phyloP scores from a whole-genome alignment of 2,113 vertebrate genomes.

The Neomonachus schauinslandi region DNA sequence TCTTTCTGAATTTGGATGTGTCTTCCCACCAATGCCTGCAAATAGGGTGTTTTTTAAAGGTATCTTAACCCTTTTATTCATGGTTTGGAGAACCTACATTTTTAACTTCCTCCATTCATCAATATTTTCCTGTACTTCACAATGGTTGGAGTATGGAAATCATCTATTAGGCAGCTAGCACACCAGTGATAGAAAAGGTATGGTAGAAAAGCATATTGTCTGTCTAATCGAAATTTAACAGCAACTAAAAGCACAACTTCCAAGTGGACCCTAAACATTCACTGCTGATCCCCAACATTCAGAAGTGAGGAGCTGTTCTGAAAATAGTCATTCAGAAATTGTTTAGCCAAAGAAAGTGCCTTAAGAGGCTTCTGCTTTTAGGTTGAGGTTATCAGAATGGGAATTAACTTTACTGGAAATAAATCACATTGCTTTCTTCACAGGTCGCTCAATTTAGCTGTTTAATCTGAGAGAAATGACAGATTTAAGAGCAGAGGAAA shows the following conservation, averaged over 20 bases:
- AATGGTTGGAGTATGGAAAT: neutral
- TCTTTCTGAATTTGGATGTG: neutral
- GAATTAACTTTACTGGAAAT: constrained; percentile 68
- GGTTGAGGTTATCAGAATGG: constrained; percentile 33
- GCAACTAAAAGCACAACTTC: neutral
- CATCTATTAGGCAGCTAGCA: neutral
- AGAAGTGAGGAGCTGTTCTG: neutral
- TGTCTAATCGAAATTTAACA: constrained; percentile 41
- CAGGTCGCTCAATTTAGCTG: constrained; percentile 68
- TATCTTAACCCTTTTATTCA: neutral
- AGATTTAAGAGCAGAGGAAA: constrained; percentile 33
- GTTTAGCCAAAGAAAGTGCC: neutral
- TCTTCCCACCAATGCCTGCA: neutral
- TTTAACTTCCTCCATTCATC: neutral
- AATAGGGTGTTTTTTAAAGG: neutral
- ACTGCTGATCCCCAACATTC: neutral
- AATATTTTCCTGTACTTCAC: neutral
- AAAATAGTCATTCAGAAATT: constrained; percentile 11
- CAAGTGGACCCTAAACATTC: neutral
- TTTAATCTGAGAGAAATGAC: constrained; percentile 79
- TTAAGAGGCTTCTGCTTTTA: constrained; percentile 19
- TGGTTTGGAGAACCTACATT: neutral
- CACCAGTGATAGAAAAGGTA: neutral
- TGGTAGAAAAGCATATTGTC: neutral
- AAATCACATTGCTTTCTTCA: constrained; percentile 66